Evolutionary conservation across 2,797 vertebrate species (phyloP).

Genomic region (Syngnathus acus): DNA sequence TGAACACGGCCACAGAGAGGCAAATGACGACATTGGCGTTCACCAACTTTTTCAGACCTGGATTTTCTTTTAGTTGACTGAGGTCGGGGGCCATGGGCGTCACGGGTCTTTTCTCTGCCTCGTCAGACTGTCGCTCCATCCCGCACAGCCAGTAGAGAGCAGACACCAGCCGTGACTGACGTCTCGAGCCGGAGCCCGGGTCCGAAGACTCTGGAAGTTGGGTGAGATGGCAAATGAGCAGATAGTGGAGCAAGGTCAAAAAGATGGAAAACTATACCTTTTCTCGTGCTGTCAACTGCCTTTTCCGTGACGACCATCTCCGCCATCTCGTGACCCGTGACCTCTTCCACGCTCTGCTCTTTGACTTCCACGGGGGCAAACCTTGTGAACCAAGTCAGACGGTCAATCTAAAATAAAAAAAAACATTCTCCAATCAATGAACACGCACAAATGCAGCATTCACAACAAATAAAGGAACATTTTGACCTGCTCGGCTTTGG

Average conservation of each 20-base stretch:
- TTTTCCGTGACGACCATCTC: background rate
- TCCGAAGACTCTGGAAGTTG: slow-evolving; percentile 34
- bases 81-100: slow-evolving; percentile 10
- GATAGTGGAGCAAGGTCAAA: background rate
- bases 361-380: slow-evolving; percentile 57
- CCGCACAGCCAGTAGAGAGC: slow-evolving; percentile 87
- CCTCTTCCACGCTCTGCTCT: slow-evolving; percentile 42
- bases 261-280: slow-evolving; percentile 9
- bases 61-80: slow-evolving; percentile 69
- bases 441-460: too few species aligned
- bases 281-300: slow-evolving; percentile 17
- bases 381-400: slow-evolving; percentile 89
- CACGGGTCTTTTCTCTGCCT: background rate
- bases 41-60: slow-evolving; percentile 62
- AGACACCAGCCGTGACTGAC: slow-evolving; percentile 57
- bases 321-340: slow-evolving; percentile 10
- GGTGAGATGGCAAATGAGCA: too few species aligned
- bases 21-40: slow-evolving; percentile 81
- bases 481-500: slow-evolving; percentile 76
- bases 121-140: slow-evolving; percentile 66
- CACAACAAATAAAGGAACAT: too few species aligned
- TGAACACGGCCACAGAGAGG: slow-evolving; percentile 71
- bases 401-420: slow-evolving; percentile 66
- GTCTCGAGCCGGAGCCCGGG: slow-evolving; percentile 19
- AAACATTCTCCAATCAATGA: background rate